Percentiles rank a stretch among this genome's conserved stretches.
phyloP scores from a whole-genome alignment of 2,113 vertebrate species.

The Candoia aspera region DNA sequence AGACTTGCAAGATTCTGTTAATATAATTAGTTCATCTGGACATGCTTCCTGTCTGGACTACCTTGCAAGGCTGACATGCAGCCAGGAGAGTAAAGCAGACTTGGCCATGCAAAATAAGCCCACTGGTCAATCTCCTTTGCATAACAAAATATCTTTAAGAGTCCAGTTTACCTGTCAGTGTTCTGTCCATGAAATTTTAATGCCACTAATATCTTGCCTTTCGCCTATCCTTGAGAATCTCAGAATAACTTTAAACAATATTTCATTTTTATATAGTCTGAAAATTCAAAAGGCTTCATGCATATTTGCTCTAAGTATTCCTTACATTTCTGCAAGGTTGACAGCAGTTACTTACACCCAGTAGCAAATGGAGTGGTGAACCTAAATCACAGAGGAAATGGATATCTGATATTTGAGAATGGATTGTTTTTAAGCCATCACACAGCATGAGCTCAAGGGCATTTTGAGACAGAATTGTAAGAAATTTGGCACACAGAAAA shows the following conservation, averaged over 20 bases:
- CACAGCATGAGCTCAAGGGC: no score
- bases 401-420: no score
- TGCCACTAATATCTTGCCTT: neutral
- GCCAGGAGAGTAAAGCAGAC: neutral
- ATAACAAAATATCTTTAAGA: neutral
- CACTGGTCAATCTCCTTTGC: neutral
- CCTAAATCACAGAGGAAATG: no score
- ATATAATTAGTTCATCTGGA: no score
- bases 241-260: neutral
- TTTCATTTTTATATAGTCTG: neutral
- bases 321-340: neutral
- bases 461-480: no score
- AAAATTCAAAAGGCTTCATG: neutral
- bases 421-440: no score
- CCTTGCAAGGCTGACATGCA: neutral
- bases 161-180: neutral
- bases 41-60: no score
- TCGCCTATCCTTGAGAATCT: neutral
- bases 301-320: neutral
- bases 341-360: no score
- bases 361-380: no score
- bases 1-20: no score
- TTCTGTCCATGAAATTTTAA: neutral
- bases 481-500: neutral
- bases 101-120: neutral